Evolutionary conservation across 2,888 invertebrate genomes (phyloP).

Genomic region (Nemapogon koenigi): DNA sequence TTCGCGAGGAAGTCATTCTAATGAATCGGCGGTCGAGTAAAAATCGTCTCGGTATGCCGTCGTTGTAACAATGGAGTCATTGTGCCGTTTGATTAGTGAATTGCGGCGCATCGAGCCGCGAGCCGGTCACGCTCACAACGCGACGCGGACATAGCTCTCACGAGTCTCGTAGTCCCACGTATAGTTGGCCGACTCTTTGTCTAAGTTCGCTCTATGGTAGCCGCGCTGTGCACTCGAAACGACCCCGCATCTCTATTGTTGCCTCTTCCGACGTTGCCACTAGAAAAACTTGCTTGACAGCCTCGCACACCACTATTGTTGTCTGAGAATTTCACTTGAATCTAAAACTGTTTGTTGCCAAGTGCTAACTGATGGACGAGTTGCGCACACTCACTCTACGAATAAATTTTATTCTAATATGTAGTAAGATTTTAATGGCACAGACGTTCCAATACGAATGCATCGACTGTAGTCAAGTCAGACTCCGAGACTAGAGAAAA

Average conservation of each 20-base stretch:
- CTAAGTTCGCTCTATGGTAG: too few relatives aligned
- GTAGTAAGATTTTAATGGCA: background rate
- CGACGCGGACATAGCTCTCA: conserved; percentile 22
- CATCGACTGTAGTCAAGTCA: background rate
- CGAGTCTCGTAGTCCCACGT: conserved; percentile 41
- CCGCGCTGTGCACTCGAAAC: too few relatives aligned
- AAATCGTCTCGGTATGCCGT: conserved; percentile 27
- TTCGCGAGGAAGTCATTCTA: conserved; percentile 27
- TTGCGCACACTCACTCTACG: too few relatives aligned
- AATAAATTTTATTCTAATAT: background rate
- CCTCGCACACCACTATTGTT: conserved; percentile 4
- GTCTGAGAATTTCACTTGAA: conserved; percentile 6
- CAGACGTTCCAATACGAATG: background rate
- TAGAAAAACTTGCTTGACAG: conserved; percentile 6
- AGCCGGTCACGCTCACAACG: conserved; percentile 45
- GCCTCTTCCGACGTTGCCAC: conserved; percentile 3
- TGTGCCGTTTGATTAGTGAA: conserved; percentile 47
- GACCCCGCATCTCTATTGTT: conserved; percentile 8
- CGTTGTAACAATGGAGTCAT: conserved; percentile 43
- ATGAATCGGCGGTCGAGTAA: conserved; percentile 26
- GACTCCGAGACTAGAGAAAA: background rate
- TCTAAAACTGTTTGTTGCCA: background rate
- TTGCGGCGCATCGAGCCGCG: conserved; percentile 36
- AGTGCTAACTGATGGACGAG: too few relatives aligned
- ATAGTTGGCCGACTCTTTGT: background rate